phyloP scores from a whole-genome alignment of 2,113 vertebrate species.

The Axis porcinus region DNA sequence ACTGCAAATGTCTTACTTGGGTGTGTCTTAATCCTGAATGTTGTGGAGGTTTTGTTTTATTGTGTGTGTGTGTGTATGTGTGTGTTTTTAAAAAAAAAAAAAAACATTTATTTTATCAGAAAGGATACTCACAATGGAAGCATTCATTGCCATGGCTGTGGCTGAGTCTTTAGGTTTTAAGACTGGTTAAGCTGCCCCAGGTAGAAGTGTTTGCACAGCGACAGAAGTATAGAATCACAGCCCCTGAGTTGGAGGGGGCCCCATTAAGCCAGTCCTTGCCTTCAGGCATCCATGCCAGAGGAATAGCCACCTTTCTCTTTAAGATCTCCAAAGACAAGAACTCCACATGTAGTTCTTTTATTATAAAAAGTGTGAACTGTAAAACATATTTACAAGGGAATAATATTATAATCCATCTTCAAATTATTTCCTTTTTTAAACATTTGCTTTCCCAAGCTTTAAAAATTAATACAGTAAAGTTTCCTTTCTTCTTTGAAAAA shows the following conservation, averaged over 20 bases:
- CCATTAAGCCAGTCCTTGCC: slow-evolving; percentile 39
- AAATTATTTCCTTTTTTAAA: slow-evolving; percentile 48
- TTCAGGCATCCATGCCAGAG: slow-evolving; percentile 26
- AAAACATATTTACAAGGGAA: slow-evolving; percentile 38
- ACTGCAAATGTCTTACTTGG: slow-evolving; percentile 64
- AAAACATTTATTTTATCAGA: slow-evolving; percentile 66
- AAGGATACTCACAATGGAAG: slow-evolving; percentile 69
- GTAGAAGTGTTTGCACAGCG: slow-evolving; percentile 66
- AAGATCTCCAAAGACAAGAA: slow-evolving; percentile 42
- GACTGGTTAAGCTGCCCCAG: slow-evolving; percentile 66
- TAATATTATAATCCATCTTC: slow-evolving; percentile 36
- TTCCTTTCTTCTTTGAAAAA: slow-evolving; percentile 17
- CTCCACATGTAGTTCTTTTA: slow-evolving; percentile 2
- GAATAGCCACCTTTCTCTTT: slow-evolving; percentile 41
- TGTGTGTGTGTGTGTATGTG: neutral
- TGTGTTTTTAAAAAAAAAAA: neutral
- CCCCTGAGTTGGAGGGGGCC: slow-evolving; percentile 10
- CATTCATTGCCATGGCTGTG: slow-evolving; percentile 54
- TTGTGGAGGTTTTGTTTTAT: slow-evolving; percentile 58
- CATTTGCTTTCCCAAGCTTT: slow-evolving; percentile 19
- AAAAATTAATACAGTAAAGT: slow-evolving; percentile 10
- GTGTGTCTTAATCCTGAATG: slow-evolving; percentile 68
- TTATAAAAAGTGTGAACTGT: slow-evolving; percentile 23
- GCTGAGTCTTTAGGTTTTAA: slow-evolving; percentile 63
- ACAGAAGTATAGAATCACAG: slow-evolving; percentile 49